Conservation (phyloP, 30 jellyfish, hydroid and myxozoan species). For the Pelagia noctiluca region DNA sequence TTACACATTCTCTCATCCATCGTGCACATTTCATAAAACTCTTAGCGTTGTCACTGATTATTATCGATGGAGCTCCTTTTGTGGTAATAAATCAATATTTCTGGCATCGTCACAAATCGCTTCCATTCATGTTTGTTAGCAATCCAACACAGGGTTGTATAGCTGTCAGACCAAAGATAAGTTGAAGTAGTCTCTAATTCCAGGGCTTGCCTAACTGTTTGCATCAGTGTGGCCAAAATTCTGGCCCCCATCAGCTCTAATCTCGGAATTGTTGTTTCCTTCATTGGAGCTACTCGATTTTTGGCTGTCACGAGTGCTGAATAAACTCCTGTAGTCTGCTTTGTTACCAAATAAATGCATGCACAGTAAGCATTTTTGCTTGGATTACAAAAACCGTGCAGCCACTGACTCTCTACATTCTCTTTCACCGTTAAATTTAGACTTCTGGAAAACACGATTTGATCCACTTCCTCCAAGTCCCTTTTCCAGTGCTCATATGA, state of each 20-base stretch:
- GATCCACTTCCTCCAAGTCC: not conserved
- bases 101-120: too few relatives aligned
- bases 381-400: not conserved
- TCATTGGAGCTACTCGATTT: not conserved
- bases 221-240: not conserved
- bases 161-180: not conserved
- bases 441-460: constrained; percentile 29
- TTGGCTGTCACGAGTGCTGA: not conserved
- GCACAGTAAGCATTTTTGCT: not conserved
- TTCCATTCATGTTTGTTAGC: not conserved
- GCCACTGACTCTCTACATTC: not conserved
- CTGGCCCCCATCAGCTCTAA: not conserved
- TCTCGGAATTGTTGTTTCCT: not conserved
- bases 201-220: not conserved
- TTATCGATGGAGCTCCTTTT: not conserved
- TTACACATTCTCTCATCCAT: not conserved
- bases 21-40: not conserved
- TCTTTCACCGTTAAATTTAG: not conserved
- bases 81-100: constrained; percentile 4
- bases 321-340: not conserved
- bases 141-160: not conserved
- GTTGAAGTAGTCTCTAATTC: not conserved
- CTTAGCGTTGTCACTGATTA: constrained; percentile 15
- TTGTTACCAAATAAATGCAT: not conserved
- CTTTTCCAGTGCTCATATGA: not conserved